Conservation (phyloP, 2,113 vertebrate species). For the Gnathonemus longibarbis region DNA sequence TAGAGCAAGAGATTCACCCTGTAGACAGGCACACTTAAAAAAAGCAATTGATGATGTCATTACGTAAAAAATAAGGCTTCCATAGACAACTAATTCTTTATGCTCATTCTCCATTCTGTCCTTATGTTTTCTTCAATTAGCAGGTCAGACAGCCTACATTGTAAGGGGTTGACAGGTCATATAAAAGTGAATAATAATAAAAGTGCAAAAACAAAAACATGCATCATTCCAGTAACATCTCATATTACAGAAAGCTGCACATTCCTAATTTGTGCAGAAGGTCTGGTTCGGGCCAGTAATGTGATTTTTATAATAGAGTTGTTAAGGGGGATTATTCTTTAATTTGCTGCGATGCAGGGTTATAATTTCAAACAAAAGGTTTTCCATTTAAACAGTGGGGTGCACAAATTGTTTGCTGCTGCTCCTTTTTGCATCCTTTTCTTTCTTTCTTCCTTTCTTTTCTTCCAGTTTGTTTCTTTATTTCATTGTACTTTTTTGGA, state of each 20-base stretch:
- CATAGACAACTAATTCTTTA: conserved; percentile 47
- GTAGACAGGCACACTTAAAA: not conserved
- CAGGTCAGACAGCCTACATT: conserved; percentile 30
- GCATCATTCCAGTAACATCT: conserved; percentile 45
- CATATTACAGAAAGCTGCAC: conserved; percentile 26
- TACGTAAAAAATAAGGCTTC: conserved; percentile 41
- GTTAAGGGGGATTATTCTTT: conserved; percentile 57
- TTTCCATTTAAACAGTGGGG: conserved; percentile 58
- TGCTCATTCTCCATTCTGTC: conserved; percentile 50
- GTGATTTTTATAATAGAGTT: conserved; percentile 55
- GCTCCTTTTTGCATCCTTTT: conserved; percentile 41
- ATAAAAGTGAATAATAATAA: conserved; percentile 31
- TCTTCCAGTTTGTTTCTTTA: conserved; percentile 39
- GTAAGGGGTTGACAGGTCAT: not conserved
- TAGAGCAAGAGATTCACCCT: not conserved
- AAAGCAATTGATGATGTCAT: conserved; percentile 50
- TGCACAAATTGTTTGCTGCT: conserved; percentile 38
- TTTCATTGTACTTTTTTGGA: conserved; percentile 60
- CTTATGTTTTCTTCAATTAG: conserved; percentile 34
- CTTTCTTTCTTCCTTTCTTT: not conserved
- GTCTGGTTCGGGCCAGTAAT: conserved; percentile 30
- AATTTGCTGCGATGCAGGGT: conserved; percentile 48
- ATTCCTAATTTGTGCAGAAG: conserved; percentile 35
- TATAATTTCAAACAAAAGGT: conserved; percentile 42
- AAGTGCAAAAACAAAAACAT: conserved; percentile 38